Evolutionary conservation across 2,888 invertebrate genomes (phyloP), one percentile per base, ranked within the genome.

Genomic region (Eulithis prunata): DNA sequence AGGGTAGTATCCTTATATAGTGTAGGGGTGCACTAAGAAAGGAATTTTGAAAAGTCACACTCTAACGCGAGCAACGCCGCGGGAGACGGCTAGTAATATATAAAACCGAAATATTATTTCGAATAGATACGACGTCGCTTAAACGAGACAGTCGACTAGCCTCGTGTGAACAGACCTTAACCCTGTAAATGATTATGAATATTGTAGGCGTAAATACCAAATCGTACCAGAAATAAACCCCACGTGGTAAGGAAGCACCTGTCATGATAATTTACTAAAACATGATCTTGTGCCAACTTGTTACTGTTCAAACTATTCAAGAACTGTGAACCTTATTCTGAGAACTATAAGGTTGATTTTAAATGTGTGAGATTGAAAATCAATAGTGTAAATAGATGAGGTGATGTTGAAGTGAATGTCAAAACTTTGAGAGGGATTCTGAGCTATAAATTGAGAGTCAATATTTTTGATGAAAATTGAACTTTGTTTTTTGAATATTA

Each of bases 171-270:
- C n/a, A n/a, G n/a, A n/a, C n/a, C n/a, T 38, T 38, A 38, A 38
- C 38, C 38, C 38, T 3, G 38, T 8, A 21, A 21, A 21, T 21
- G 21, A 21, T 38, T 38, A 38, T 8, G 38, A 41, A 41, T 41
- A 49, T 49, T 49, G 21, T 10, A 11, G 47, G 10, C 8, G 41
- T 54, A 5, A 41, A 14, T 55, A 21, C 11, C 43, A 21, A 38
- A 54, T 53, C 53, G 47, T 62, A 58, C 46, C 57, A 49, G 21
- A 64, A 70, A 70, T 69, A 65, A 57, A 58, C 47, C 32, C 69
- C 71, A 66, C 71, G 65, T 69, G 68, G 59, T 52, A 28, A 41
- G 62, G 61, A 65, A 59, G 57, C 71, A 66, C 66, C 69, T 72
- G 72, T 69, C 71, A 66, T 53, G 53, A 64, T 71, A 68, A 64